These are phyloP conservation scores for Alviniconcha marisindica DNA, from an alignment of 1,140 invertebrate species.

Conservation along the genomic window DNA sequence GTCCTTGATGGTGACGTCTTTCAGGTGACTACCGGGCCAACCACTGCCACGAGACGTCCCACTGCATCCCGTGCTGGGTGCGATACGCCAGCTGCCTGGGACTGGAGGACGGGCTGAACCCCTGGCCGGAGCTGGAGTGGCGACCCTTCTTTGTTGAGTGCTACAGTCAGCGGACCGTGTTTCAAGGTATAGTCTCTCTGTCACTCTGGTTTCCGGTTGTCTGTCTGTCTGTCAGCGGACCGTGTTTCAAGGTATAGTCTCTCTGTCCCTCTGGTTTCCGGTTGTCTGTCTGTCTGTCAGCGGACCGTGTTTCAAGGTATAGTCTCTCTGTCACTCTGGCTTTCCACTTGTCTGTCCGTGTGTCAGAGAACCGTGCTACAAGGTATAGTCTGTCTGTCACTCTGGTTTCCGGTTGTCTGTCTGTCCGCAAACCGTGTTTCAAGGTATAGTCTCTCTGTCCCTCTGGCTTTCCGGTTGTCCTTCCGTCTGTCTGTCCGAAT, in stretches of 20 bases:
- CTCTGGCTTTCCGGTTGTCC: not conserved
- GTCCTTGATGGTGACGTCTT: not conserved
- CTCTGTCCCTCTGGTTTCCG: not conserved
- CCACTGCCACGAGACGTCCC: constrained; percentile 54
- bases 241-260: constrained; percentile 52
- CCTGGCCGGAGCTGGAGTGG: constrained; percentile 57
- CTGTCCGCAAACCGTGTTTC: constrained; percentile 42
- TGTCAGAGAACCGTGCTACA: constrained; percentile 54
- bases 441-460: constrained; percentile 34
- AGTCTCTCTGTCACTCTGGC: not conserved
- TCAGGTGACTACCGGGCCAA: constrained; percentile 59
- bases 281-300: constrained; percentile 28
- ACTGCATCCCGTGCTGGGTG: constrained; percentile 59
- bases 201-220: not conserved
- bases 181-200: constrained; percentile 46
- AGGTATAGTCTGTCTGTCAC: constrained; percentile 11
- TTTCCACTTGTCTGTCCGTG: not conserved
- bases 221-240: constrained; percentile 45
- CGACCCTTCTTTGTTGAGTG: constrained; percentile 58
- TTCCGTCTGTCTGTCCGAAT: not conserved
- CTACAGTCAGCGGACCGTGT: constrained; percentile 53
- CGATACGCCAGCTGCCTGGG: constrained; percentile 54
- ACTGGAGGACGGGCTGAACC: constrained; percentile 51
- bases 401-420: not conserved
- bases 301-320: constrained; percentile 55